Percentiles rank a stretch among this genome's conserved stretches.
These are phyloP conservation scores for Trissoscelio sp. DNA, from an alignment of 2,888 invertebrate species.

Conservation along the genomic window DNA sequence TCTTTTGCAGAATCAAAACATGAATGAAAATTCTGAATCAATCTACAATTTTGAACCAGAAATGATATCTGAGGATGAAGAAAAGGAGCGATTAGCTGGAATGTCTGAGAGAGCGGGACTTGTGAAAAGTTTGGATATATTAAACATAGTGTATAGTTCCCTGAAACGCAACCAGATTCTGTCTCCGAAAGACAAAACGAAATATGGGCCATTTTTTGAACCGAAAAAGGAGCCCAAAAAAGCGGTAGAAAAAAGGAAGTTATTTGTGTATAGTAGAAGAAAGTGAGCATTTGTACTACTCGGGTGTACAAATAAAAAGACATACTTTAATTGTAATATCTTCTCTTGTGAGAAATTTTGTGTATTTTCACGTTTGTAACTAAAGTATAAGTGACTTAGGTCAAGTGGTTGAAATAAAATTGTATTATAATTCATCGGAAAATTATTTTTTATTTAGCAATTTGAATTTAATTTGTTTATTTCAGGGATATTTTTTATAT, in stretches of 20 bases:
- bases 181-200: constrained; percentile 87
- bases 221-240: constrained; percentile 26
- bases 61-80: constrained; percentile 88
- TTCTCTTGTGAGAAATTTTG: not conserved
- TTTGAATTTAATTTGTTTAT: too few relatives aligned
- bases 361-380: not conserved
- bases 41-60: constrained; percentile 87
- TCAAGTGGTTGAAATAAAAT: too few relatives aligned
- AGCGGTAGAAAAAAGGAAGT: constrained; percentile 20
- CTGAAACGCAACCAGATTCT: constrained; percentile 89
- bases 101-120: constrained; percentile 89
- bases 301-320: not conserved
- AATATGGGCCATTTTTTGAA: constrained; percentile 84
- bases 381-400: not conserved
- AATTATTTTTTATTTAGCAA: too few relatives aligned
- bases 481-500: too few relatives aligned
- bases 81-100: constrained; percentile 87
- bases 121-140: constrained; percentile 88
- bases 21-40: constrained; percentile 22
- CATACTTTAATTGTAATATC: too few relatives aligned
- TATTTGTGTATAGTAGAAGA: constrained; percentile 3
- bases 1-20: not conserved
- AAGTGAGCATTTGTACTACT: not conserved
- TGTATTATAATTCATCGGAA: too few relatives aligned
- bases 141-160: constrained; percentile 87